Percentiles rank a stretch among this genome's conserved stretches.
Conservation (phyloP, 2,888 invertebrate genomes). For the Aspidiotus rigidus region DNA sequence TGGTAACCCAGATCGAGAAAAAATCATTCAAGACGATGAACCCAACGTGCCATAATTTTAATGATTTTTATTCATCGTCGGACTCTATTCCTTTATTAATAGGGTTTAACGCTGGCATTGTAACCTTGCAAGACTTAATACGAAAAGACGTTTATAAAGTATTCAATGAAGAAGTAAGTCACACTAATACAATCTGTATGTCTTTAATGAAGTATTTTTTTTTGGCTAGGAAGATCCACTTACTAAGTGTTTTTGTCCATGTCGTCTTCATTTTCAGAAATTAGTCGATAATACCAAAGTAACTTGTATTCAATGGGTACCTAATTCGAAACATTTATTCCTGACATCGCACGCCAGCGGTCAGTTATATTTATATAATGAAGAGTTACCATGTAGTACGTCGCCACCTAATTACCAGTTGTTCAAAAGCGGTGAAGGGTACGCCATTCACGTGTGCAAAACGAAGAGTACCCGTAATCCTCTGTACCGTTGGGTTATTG, state of each 20-base stretch:
- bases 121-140: constrained; percentile 93
- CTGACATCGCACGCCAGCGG: constrained; percentile 91
- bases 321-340: constrained; percentile 87
- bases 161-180: constrained; percentile 87
- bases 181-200: not conserved
- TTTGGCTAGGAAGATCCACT: not conserved
- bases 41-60: constrained; percentile 98
- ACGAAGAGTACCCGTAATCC: constrained; percentile 94
- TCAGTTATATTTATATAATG: constrained; percentile 94
- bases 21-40: constrained; percentile 97
- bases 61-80: constrained; percentile 66
- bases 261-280: constrained; percentile 53
- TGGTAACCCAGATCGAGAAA: constrained; percentile 94
- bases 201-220: not conserved
- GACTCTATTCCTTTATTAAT: constrained; percentile 85
- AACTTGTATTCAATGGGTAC: constrained; percentile 96
- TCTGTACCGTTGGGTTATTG: constrained; percentile 80
- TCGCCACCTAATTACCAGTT: constrained; percentile 89
- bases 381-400: constrained; percentile 82
- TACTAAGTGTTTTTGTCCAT: not conserved
- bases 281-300: constrained; percentile 88
- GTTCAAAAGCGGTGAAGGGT: constrained; percentile 90
- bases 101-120: constrained; percentile 97
- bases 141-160: constrained; percentile 91
- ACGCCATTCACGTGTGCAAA: constrained; percentile 88